phyloP scores from a whole-genome alignment of 1,140 invertebrate genomes.

The Scylla paramamosain region DNA sequence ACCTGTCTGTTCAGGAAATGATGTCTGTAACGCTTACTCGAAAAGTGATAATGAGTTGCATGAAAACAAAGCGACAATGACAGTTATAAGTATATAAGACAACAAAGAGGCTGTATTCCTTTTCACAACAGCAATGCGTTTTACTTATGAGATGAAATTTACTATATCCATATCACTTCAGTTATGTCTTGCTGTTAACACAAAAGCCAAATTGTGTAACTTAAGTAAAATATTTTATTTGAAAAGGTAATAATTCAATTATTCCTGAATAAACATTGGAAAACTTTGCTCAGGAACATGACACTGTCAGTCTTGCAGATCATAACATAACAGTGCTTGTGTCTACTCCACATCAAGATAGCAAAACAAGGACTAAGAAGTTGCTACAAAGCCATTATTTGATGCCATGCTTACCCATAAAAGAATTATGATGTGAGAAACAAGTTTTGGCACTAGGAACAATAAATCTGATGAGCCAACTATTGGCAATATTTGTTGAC shows the following conservation, averaged over 20 bases:
- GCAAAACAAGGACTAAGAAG: background rate
- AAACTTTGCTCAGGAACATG: background rate
- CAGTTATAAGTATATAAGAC: no score
- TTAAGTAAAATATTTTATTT: background rate
- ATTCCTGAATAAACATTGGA: background rate
- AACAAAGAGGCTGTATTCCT: background rate
- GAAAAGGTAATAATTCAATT: background rate
- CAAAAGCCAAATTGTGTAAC: background rate
- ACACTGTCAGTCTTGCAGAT: background rate
- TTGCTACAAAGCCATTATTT: constrained; percentile 34
- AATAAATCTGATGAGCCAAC: constrained; percentile 30
- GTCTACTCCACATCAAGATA: constrained; percentile 18
- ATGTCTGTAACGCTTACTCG: background rate
- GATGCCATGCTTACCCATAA: constrained; percentile 21
- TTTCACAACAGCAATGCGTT: background rate
- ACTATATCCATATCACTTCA: background rate
- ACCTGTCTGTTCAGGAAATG: background rate
- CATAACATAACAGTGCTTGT: background rate
- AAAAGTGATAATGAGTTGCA: background rate
- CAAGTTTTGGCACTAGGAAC: background rate
- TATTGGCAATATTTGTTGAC: constrained; percentile 29
- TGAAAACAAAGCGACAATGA: no score
- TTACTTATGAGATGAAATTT: background rate
- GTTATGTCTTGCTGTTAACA: background rate
- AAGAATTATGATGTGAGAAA: constrained; percentile 5